Base-by-base conservation (phyloP, 2,888 invertebrate genomes). In the Sarcophaga variegata region DNA sequence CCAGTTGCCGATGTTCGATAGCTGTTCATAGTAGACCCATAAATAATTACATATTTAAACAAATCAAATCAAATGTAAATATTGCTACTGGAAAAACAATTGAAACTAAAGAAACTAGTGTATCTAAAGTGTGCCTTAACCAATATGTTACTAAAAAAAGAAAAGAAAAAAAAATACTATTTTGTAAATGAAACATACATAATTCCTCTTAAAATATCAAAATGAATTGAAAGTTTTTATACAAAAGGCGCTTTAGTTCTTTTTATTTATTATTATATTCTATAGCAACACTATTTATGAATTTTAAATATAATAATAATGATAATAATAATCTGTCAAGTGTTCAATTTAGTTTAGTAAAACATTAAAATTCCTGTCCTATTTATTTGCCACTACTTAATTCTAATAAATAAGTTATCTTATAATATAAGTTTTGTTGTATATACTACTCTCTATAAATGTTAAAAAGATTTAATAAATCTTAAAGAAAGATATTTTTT, bases 101-200 rank as follows among this genome's bases (percentile, higher is more conserved):
- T 37, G 6, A 37, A 37, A 37, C 37, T 49, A 49, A 54, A 54
- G 17, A 54, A 12, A 14, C 12, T 54, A 14, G 17, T 67, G 67
- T 78, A 37, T 83, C 71, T 67, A 83, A 83, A 66, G 25, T 71
- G 84, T 84, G 84, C 84, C 84, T 84, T 84, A 84, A 76, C 59
- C 37, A 79, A 71, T 20, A 71, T 22, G 47, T 74, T 45, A 11
- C 25, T 25, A 14, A 64, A 4, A 6, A 27, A 71, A 74, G 4
- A 4, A 37, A 37, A 37, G 1, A 37, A 37, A 37, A 37, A 37
- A 10, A 37, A 37, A 10, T 37, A 8, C 37, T 66, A n/a, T 75
- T 83, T 71, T 80, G 22, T 60, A 80, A 76, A 60, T 62, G 37
- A 64, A 83, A 84, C 59, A 59, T 27, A 84, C 59, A 59, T 27